Conservation (phyloP, 1,140 invertebrate genomes). For the Drosophila asahinai region DNA sequence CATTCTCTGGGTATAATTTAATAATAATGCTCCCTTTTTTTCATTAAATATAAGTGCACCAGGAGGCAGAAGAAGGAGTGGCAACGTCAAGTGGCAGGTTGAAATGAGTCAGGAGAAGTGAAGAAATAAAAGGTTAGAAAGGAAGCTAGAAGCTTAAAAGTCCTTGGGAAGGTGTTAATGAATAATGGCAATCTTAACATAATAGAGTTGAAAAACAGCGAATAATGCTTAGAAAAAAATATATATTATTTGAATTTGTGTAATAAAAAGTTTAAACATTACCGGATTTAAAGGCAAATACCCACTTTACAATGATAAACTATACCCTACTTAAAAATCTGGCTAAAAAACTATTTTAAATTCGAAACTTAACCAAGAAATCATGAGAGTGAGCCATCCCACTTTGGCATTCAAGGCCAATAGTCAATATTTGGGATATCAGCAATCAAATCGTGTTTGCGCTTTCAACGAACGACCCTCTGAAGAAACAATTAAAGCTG, state of each 20-base stretch:
- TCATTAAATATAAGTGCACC: slow-evolving; percentile 74
- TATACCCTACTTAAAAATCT: not conserved
- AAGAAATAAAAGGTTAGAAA: slow-evolving; percentile 12
- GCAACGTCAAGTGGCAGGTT: slow-evolving; percentile 31
- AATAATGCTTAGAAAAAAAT: no score
- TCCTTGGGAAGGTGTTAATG: not conserved
- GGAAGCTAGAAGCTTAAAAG: not conserved
- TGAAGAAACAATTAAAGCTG: slow-evolving; percentile 71
- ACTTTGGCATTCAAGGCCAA: slow-evolving; percentile 24
- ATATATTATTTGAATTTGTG: no score
- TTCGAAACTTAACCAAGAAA: not conserved
- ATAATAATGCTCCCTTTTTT: slow-evolving; percentile 72
- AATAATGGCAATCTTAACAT: not conserved
- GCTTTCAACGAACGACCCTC: slow-evolving; percentile 56
- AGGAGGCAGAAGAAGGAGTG: slow-evolving; percentile 5
- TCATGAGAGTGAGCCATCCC: not conserved
- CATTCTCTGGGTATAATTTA: slow-evolving; percentile 59
- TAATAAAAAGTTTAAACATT: no score
- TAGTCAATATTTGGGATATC: slow-evolving; percentile 53
- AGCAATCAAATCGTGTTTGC: slow-evolving; percentile 64
- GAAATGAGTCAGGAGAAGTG: slow-evolving; percentile 9
- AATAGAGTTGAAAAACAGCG: not conserved
- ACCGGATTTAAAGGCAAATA: not conserved
- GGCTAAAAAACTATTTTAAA: not conserved
- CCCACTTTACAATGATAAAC: not conserved